Evolutionary conservation across 2,113 vertebrate genomes (phyloP), one percentile per base, ranked within the genome.

Genomic region (Taxidea taxus): DNA sequence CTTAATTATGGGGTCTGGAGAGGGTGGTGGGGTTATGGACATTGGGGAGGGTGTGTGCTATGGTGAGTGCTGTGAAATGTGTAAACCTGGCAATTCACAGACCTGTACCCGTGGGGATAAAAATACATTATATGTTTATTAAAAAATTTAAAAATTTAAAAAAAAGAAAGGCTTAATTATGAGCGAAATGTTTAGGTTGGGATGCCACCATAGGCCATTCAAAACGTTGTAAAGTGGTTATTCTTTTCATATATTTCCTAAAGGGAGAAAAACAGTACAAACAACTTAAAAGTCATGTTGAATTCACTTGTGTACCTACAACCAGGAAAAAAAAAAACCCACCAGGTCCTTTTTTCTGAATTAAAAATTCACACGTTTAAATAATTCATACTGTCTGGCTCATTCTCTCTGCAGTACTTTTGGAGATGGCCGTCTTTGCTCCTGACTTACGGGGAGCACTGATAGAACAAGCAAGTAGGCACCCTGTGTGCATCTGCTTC

Each of bases 1-100:
- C 85, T 96, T 97, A 77, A 77, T 96, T 96, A 90, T 77, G 81
- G n/a, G n/a, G n/a, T n/a, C n/a, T n/a, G n/a, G n/a, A n/a, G n/a
- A n/a, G n/a, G n/a, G n/a, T n/a, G n/a, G n/a, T n/a, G n/a, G n/a
- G n/a, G n/a, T n/a, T n/a, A n/a, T n/a, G n/a, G n/a, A n/a, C n/a
- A n/a, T n/a, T n/a, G n/a, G n/a, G n/a, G n/a, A n/a, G n/a, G n/a
- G n/a, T n/a, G n/a, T n/a, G n/a, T n/a, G n/a, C n/a, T n/a, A n/a
- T n/a, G n/a, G n/a, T n/a, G n/a, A n/a, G n/a, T n/a, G n/a, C n/a
- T n/a, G n/a, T n/a, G n/a, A n/a, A n/a, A n/a, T n/a, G n/a, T n/a
- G n/a, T n/a, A n/a, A n/a, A n/a, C n/a, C n/a, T n/a, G n/a, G n/a
- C n/a, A n/a, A n/a, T n/a, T n/a, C n/a, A n/a, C n/a, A n/a, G n/a